Base-by-base conservation (phyloP, 2,888 invertebrate species). In the Aricia artaxerxes region DNA sequence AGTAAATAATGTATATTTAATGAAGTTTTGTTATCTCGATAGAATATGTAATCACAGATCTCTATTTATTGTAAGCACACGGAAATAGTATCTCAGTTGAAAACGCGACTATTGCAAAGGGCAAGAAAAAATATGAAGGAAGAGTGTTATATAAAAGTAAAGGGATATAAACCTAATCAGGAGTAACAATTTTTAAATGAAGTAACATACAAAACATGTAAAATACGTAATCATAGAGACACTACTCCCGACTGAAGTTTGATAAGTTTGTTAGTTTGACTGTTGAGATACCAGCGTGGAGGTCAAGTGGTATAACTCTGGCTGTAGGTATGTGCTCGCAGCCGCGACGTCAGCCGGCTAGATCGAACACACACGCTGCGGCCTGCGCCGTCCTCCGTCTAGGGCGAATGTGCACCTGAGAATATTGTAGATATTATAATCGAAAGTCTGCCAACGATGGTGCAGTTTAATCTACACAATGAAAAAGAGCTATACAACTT, bases 1-100 rank as follows among this genome's bases (percentile, higher is more conserved):
- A 44, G 49, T 24, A 75, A 49, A 73, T 73, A 44, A 75, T 75
- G 75, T 75, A 75, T 75, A 75, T 75, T 75, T 75, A 75, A 75
- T 75, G 75, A 75, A 75, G 73, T 73, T 73, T 44, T 73, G 44
- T 24, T 75, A 49, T 44, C 7, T 44, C 75, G 69, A 35, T 69
- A 38, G 5, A 38, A 69, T 69, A 69, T 38, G 69, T 35, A 69
- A 75, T 75, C 44, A 44, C 75, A 49, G 75, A 75, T 75, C 9
- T 75, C 49, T 75, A 75, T 73, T n/a, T 44, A 73, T 75, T 75
- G 35, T 35, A 16, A 69, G 24, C 44, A n/a, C n/a, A 24, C 31
- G 5, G 49, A 75, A 69, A 35, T 69, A 69, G 69, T 69, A 69
- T 69, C 69, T 69, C 69, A 69, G 7, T 69, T 0, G 35, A 69